Evolutionary conservation across 2,797 vertebrate genomes (phyloP), one percentile per base, ranked within the genome.

Genomic region (Onychomys torridus): DNA sequence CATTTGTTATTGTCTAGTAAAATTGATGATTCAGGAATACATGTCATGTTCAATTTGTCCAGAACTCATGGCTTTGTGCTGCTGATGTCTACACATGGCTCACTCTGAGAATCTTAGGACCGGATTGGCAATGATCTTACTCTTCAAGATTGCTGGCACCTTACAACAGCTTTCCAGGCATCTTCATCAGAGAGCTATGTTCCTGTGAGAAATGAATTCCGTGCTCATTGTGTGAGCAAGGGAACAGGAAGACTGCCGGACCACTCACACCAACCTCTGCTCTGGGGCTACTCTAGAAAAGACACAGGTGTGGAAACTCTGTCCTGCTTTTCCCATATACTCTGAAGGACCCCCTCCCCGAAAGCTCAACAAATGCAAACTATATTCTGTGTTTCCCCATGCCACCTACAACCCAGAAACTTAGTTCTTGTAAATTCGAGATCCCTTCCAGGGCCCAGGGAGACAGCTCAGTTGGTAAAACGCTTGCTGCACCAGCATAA

Each of bases 1-100:
- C 87, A 71, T 84, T 34, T 61, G 6, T 84, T 84, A 52, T 84
- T 82, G 65, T 34, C 89, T 82, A 78, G 65, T 95, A 63, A 94
- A 75, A 67, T 37, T 63, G 57, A 88, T 34, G 23, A 43, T 69
- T 78, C 43, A 76, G 43, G 61, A 92, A 79, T 32, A 73, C 13
- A 16, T 6, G 25, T 29, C 10, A 2, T 52, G 34, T 90, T 88
- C 78, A 6, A 85, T 93, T 73, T 90, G 85, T 61, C 34, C 6
- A 40, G 73, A 43, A 65, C 17, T 25, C 76, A 6, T 0, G 2
- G 55, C 27, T 83, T 67, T 89, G 46, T 59, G 43, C 49, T 40
- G 71, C 16, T 87, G 37, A 27, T 46, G 12, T 52, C 9, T 73
- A 19, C 59, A 43, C 46, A 32, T 1, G 67, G 49, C 82, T 90